Base-by-base conservation (phyloP, 2,113 vertebrate species). In the Formicarius rufipectus region DNA sequence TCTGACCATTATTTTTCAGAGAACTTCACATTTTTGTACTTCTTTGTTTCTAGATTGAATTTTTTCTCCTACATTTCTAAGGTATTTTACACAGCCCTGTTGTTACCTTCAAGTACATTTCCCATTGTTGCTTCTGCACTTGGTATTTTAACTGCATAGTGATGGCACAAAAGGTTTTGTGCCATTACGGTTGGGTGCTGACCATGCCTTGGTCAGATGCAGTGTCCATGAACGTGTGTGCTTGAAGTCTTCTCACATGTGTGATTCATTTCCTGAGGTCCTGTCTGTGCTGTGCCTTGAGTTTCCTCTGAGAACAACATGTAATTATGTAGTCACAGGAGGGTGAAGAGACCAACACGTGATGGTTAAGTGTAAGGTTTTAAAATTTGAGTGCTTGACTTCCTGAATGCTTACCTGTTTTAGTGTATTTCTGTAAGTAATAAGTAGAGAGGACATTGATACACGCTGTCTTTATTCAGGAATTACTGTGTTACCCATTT, bases 191-290 rank as follows among this genome's bases (percentile, higher is more conserved):
- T 17, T 72, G 42, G 27, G 7, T 82, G 66, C 49, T 73, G 52
- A 79, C 69, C 18, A 12, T 66, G 30, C 56, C 53, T 68, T 85
- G 62, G 25, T 93, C 71, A 62, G 23, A 2, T 35, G 33, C 28
- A 20, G n/a, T 55, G 69, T 45, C 58, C 12, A 1, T 59, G 22
- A 39, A 74, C 20, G 22, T 1, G 21, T 60, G 9, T 66, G n/a
- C 10, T 2, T 22, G 28, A 53, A 62, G 49, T 14, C 37, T 58
- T 45, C 31, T 64, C 42, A 55, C 33, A 5, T 20, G 76, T 28
- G 5, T 93, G 87, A 94, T 69, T 96, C 67, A 93, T 85, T 94
- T 95, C 95, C 84, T 73, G 81, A 35, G 28, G 44, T 62, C 5
- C 60, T 63, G 42, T 10, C 60, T 1, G 0, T 84, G 63, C 50